phyloP scores from a whole-genome alignment of 2,888 invertebrate genomes.

The Heliothis peltigera region DNA sequence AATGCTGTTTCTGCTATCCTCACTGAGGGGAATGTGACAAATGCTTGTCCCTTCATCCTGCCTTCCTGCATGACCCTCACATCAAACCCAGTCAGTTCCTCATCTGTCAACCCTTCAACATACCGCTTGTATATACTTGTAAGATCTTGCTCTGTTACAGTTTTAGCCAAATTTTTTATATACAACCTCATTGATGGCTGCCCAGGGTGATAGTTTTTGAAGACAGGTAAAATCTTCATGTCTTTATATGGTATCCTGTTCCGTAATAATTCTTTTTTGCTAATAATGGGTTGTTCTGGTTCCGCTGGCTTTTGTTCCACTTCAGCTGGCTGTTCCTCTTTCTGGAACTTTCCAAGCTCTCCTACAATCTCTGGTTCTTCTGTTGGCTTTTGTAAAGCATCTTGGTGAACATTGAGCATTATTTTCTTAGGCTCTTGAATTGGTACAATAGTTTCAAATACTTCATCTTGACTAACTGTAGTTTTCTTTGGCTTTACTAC shows the following conservation, averaged over 20 bases:
- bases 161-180: constrained; percentile 96
- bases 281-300: constrained; percentile 85
- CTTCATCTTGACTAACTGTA: constrained; percentile 75
- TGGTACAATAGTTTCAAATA: constrained; percentile 80
- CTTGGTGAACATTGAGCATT: constrained; percentile 80
- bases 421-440: constrained; percentile 84
- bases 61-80: constrained; percentile 97
- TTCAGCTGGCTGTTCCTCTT: constrained; percentile 70
- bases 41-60: constrained; percentile 98
- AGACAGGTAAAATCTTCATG: constrained; percentile 93
- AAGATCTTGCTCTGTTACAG: constrained; percentile 93
- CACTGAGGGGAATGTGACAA: constrained; percentile 94
- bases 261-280: constrained; percentile 91
- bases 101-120: constrained; percentile 77
- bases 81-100: constrained; percentile 88
- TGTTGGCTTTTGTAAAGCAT: constrained; percentile 76
- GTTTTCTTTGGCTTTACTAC: constrained; percentile 75
- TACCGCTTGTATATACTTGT: constrained; percentile 94
- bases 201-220: constrained; percentile 96
- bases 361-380: constrained; percentile 81
- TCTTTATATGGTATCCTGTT: constrained; percentile 93
- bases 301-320: constrained; percentile 62
- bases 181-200: constrained; percentile 96
- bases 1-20: constrained; percentile 93
- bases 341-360: constrained; percentile 84